Evolutionary conservation across 2,888 invertebrate genomes (phyloP), one percentile per base, ranked within the genome.

Genomic region (Trachelus iudaicus): DNA sequence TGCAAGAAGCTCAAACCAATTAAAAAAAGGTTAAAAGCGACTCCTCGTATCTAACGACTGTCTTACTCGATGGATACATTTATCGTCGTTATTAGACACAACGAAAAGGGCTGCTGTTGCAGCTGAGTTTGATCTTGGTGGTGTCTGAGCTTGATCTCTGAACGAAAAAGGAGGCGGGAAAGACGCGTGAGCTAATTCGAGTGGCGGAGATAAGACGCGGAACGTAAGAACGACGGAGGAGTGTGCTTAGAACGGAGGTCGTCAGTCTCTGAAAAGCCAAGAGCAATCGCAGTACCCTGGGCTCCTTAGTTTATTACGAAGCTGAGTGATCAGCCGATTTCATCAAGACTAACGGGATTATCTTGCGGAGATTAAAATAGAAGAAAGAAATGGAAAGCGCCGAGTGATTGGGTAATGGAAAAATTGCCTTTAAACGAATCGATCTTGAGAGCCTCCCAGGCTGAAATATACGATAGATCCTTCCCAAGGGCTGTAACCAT

Each of bases 401-500:
- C 69, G 69, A 68, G 37, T 77, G 74, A 35, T 56, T 73, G 75
- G 76, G 69, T 80, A 73, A 79, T 77, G 76, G 77, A 56, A 56
- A 56, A 56, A 23, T 56, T 23, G 23, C 23, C 56, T 23, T 23
- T 56, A 23, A 56, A 56, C 56, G 56, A 56, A 56, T 23, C 56
- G 56, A 56, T 56, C 56, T 23, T 56, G 2, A 23, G 23, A 56
- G 69, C 76, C 71, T 73, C 75, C 35, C 77, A 77, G 40, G 76
- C 31, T 34, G 71, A 71, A 79, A 74, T 79, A 37, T 75, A 75
- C 76, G 78, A 80, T 78, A 73, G 81, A 78, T 83, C 86, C n/a
- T 97, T 96, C 90, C 96, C 97, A 33, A 93, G 95, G 84, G 94
- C 94, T 83, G 95, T 96, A 74, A 96, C 97, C 56, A 93, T 96